Percentiles rank a stretch among this genome's conserved stretches.
Conservation (phyloP, 2,888 invertebrate species). For the Corbicula japonica region DNA sequence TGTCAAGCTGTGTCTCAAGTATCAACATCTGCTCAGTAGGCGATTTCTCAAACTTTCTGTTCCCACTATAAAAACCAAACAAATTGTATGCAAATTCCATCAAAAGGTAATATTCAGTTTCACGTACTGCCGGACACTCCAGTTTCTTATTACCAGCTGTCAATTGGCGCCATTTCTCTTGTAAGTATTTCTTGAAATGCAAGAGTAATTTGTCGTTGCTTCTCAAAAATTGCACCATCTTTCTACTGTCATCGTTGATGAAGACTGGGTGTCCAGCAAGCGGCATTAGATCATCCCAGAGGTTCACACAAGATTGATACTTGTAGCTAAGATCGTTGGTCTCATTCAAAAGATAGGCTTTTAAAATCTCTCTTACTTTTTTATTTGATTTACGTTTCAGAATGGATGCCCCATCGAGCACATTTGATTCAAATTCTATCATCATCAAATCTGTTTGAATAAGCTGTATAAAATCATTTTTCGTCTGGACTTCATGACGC, state of each 20-base stretch:
- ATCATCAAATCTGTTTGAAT: conserved; percentile 52
- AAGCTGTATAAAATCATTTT: conserved; percentile 26
- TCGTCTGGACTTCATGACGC: conserved; percentile 21
- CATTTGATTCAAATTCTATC: conserved; percentile 53
- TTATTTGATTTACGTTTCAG: conserved; percentile 14
- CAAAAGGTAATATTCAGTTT: conserved; percentile 44
- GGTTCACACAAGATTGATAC: conserved; percentile 43
- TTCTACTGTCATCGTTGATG: conserved; percentile 37
- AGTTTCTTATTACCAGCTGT: conserved; percentile 26
- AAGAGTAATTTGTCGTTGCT: conserved; percentile 11
- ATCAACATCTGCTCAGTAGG: conserved; percentile 32
- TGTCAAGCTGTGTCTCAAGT: conserved; percentile 39
- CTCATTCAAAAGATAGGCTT: conserved; percentile 4
- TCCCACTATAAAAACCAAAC: conserved; percentile 37
- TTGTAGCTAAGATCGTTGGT: conserved; percentile 19
- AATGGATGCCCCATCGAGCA: conserved; percentile 41
- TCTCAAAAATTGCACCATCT: conserved; percentile 15
- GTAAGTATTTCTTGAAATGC: conserved; percentile 31
- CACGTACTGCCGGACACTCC: conserved; percentile 24
- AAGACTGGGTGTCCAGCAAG: conserved; percentile 35
- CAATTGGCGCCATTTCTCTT: conserved; percentile 35
- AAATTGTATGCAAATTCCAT: conserved; percentile 51
- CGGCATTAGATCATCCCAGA: conserved; percentile 61
- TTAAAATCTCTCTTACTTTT: conserved; percentile 6
- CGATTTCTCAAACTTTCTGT: conserved; percentile 10